Percentiles rank a stretch among this genome's conserved stretches.
phyloP scores from a whole-genome alignment of 2,113 vertebrate species.

The Silurus asotus region DNA sequence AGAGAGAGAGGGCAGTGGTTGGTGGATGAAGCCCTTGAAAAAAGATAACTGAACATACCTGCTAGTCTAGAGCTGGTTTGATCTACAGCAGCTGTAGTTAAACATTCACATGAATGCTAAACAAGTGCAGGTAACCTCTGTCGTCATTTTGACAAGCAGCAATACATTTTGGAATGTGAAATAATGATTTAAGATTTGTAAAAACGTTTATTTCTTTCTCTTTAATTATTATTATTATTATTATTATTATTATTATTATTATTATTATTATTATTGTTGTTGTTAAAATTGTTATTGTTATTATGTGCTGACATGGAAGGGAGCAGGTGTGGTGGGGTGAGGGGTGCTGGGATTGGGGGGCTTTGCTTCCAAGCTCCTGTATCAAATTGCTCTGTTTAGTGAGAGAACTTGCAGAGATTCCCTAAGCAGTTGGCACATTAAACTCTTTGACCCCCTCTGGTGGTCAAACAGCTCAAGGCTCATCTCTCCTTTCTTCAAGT shows the following conservation, averaged over 20 bases:
- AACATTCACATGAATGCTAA: conserved; percentile 69
- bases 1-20: conserved; percentile 61
- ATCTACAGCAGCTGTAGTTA: conserved; percentile 69
- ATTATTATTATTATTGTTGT: background rate
- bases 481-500: background rate
- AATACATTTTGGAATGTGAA: conserved; percentile 9
- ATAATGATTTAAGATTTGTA: background rate
- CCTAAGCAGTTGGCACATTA: conserved; percentile 46
- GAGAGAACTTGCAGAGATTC: background rate
- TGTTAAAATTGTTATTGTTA: background rate
- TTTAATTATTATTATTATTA: too few species aligned
- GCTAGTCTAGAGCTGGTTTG: conserved; percentile 66
- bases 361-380: background rate
- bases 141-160: background rate
- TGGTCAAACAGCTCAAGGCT: conserved; percentile 57
- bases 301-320: background rate
- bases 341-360: background rate
- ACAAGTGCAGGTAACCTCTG: conserved; percentile 60
- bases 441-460: conserved; percentile 73
- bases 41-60: conserved; percentile 48
- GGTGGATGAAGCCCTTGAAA: conserved; percentile 48
- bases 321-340: background rate
- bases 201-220: background rate
- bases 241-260: background rate
- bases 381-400: background rate